Evolutionary conservation across 2,888 invertebrate species (phyloP).

Genomic region (Sphinx pinastri): DNA sequence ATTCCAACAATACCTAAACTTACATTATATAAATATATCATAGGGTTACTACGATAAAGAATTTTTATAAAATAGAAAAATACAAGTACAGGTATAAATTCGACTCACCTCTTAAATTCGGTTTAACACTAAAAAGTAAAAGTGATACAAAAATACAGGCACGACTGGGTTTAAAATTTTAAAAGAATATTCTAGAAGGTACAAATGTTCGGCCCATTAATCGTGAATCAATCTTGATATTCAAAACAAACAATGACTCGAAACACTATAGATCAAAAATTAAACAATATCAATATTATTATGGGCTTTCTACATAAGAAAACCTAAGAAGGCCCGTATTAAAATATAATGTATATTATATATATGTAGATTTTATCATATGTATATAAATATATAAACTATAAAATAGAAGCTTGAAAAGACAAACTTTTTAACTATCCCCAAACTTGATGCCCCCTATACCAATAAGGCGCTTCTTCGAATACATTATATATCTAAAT

Average conservation of each 20-base stretch:
- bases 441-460: neutral
- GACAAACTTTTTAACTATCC: conserved; percentile 7
- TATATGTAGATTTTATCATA: neutral
- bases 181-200: neutral
- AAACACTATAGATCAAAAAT: neutral
- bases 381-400: neutral
- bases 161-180: neutral
- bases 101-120: neutral
- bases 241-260: too few species aligned
- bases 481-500: neutral
- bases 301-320: neutral
- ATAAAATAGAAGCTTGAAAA: conserved; percentile 4
- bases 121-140: neutral
- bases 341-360: neutral
- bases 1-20: neutral
- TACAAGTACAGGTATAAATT: neutral
- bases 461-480: conserved; percentile 22
- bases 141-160: neutral
- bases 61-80: neutral
- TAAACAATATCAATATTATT: neutral
- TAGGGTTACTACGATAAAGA: neutral
- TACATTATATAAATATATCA: neutral
- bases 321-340: neutral
- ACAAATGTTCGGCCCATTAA: neutral
- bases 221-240: too few species aligned